A percentile compares a stretch with the other conserved stretches of the same genome.
Conservation (phyloP, 2,797 vertebrate species). For the Protosalanx chinensis region DNA sequence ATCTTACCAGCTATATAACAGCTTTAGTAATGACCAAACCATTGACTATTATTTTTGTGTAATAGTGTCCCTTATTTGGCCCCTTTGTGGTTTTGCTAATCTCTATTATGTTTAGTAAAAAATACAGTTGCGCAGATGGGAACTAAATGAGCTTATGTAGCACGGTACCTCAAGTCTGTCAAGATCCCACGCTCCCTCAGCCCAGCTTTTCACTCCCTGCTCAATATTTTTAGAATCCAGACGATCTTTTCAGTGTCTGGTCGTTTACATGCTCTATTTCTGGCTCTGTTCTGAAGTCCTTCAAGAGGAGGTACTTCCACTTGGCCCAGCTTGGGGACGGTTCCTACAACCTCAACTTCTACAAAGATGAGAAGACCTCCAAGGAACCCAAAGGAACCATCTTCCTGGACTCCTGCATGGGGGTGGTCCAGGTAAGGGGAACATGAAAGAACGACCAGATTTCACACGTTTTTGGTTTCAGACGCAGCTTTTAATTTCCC, state of each 20-base stretch:
- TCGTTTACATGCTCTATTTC: conserved; percentile 18
- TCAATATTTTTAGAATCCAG: conserved; percentile 42
- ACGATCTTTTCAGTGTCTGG: not conserved
- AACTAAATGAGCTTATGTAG: not conserved
- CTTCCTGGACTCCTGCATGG: conserved; percentile 98
- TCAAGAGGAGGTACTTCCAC: conserved; percentile 98
- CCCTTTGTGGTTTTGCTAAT: not conserved
- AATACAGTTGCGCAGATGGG: not conserved
- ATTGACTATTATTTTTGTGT: not conserved
- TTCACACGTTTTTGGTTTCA: too few species aligned
- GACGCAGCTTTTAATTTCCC: too few species aligned
- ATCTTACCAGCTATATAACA: not conserved
- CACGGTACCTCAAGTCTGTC: conserved; percentile 1
- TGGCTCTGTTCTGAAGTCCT: conserved; percentile 76
- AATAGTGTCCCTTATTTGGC: not conserved
- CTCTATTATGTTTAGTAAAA: not conserved
- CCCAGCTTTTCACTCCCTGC: not conserved
- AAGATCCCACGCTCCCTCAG: conserved; percentile 38
- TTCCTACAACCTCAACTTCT: conserved; percentile 98
- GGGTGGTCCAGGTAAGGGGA: conserved; percentile 87
- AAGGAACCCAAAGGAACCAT: conserved; percentile 99
- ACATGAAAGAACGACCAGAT: not conserved
- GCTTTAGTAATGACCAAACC: not conserved
- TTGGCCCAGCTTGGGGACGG: conserved; percentile 95
- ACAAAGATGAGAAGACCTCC: conserved; percentile 98